These are phyloP conservation scores for Rhincodon typus DNA, from an alignment of 2,797 vertebrate genomes.

Conservation along the genomic window DNA sequence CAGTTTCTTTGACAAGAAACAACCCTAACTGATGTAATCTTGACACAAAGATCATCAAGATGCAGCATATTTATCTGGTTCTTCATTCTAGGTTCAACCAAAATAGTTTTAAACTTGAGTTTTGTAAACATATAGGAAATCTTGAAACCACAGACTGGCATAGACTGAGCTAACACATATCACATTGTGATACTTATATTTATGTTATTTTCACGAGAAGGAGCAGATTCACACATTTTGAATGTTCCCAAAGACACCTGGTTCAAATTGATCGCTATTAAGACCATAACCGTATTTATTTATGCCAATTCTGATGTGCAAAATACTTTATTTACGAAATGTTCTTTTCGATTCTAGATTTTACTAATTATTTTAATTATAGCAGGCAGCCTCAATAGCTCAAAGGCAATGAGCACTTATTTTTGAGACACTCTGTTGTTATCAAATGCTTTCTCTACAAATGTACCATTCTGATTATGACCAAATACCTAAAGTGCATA, in stretches of 20 bases:
- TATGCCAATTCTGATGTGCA: conserved; percentile 2
- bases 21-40: neutral
- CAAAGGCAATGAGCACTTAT: neutral
- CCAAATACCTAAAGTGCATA: conserved; percentile 31
- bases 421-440: neutral
- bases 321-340: neutral
- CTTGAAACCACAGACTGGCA: neutral
- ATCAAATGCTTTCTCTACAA: neutral
- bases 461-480: neutral
- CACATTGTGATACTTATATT: neutral
- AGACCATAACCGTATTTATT: neutral
- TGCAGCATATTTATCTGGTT: neutral
- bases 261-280: neutral
- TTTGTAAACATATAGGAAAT: neutral
- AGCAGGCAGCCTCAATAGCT: neutral
- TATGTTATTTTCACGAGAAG: neutral
- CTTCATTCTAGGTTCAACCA: neutral
- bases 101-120: neutral
- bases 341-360: neutral
- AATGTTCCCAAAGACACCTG: neutral
- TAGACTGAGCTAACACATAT: neutral
- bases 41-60: neutral
- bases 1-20: neutral
- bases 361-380: neutral
- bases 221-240: neutral